phyloP scores from a whole-genome alignment of 2,888 invertebrate species.

The Orthosia gracilis region DNA sequence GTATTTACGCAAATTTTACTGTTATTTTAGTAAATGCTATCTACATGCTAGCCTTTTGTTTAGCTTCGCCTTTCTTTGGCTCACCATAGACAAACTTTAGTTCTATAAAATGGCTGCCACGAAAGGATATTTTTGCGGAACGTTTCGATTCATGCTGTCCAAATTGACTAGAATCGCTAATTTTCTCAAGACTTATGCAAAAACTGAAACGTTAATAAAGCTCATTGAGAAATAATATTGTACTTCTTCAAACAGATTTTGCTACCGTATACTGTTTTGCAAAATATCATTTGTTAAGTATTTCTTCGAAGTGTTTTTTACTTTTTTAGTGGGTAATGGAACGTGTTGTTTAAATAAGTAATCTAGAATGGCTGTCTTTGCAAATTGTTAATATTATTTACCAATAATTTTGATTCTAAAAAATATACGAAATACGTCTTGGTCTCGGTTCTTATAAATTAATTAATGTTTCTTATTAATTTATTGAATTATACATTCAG shows the following conservation, averaged over 20 bases:
- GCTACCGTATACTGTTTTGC: background rate
- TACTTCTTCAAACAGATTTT: background rate
- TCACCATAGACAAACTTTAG: constrained; percentile 84
- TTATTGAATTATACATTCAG: background rate
- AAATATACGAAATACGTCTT: background rate
- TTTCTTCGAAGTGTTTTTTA: background rate
- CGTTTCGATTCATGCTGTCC: constrained; percentile 70
- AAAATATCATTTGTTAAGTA: background rate
- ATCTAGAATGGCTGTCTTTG: constrained; percentile 3
- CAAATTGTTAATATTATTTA: too few relatives aligned
- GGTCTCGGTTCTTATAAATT: too few relatives aligned
- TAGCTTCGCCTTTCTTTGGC: constrained; percentile 91
- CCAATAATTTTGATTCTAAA: background rate
- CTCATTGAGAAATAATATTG: too few relatives aligned
- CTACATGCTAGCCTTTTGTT: constrained; percentile 91
- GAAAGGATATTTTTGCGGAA: constrained; percentile 77
- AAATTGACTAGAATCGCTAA: background rate
- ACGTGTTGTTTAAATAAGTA: background rate
- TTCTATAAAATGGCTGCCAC: constrained; percentile 90
- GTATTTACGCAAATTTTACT: constrained; percentile 79
- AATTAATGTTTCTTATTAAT: too few relatives aligned
- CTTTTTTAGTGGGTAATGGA: background rate
- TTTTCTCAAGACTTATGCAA: background rate
- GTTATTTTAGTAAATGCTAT: constrained; percentile 86
- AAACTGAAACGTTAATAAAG: background rate